phyloP scores from a whole-genome alignment of 2,797 vertebrate species.

The Cossypha polioptera region DNA sequence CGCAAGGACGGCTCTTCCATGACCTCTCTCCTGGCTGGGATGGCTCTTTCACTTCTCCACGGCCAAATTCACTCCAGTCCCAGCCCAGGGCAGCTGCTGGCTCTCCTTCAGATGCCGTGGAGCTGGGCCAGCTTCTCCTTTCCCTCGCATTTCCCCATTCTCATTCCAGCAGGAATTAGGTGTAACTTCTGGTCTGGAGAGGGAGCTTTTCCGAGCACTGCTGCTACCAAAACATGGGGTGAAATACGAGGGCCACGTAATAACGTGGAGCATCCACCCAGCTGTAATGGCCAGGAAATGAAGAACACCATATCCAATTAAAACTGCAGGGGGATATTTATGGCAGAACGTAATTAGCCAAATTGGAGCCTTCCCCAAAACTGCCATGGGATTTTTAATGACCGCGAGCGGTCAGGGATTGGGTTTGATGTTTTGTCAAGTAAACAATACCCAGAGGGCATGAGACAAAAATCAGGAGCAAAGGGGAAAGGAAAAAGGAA shows the following conservation, averaged over 20 bases:
- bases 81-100: background rate
- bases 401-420: background rate
- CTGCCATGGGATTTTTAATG: slow-evolving; percentile 58
- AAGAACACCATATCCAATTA: slow-evolving; percentile 63
- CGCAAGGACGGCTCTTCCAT: background rate
- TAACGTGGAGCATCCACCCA: background rate
- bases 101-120: background rate
- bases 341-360: slow-evolving; percentile 50
- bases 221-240: background rate
- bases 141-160: background rate
- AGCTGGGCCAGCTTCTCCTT: background rate
- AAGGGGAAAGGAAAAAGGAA: background rate
- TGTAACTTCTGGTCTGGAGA: background rate
- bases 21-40: background rate
- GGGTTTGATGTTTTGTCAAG: slow-evolving; percentile 42
- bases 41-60: background rate
- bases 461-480: slow-evolving; percentile 31
- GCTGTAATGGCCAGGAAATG: slow-evolving; percentile 59
- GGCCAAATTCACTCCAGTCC: background rate
- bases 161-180: background rate
- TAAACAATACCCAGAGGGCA: slow-evolving; percentile 58
- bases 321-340: slow-evolving; percentile 65
- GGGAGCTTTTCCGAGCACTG: background rate
- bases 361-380: slow-evolving; percentile 60
- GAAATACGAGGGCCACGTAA: background rate